phyloP scores from a whole-genome alignment of 1,140 invertebrate species.

The Lutraria rhynchaena region DNA sequence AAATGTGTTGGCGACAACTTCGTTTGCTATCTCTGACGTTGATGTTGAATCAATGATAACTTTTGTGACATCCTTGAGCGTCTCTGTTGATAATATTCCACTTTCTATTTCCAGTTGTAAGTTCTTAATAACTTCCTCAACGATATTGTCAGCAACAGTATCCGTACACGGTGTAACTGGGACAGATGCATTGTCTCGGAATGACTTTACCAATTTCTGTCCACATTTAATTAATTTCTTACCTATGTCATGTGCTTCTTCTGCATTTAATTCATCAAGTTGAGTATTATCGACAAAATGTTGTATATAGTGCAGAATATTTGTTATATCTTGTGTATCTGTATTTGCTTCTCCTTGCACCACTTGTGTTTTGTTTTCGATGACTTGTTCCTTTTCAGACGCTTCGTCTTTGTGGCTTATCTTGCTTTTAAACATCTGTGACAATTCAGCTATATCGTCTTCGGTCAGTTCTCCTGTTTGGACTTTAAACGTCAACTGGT shows the following conservation, averaged over 20 bases:
- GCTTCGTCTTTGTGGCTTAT: no score
- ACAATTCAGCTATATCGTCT: conserved; percentile 28
- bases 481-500: conserved; percentile 26
- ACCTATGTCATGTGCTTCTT: conserved; percentile 15
- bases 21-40: conserved; percentile 25
- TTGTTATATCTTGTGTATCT: neutral
- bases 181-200: no score
- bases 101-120: conserved; percentile 48
- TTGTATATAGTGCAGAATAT: conserved; percentile 7
- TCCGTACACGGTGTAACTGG: conserved; percentile 29
- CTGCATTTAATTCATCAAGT: neutral
- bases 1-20: conserved; percentile 7
- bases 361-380: neutral
- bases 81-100: conserved; percentile 33
- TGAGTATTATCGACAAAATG: conserved; percentile 22
- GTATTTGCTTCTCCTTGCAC: neutral
- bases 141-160: conserved; percentile 6
- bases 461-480: conserved; percentile 33
- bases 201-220: neutral
- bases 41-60: conserved; percentile 46
- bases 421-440: neutral
- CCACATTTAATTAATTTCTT: conserved; percentile 39
- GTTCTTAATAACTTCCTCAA: conserved; percentile 43
- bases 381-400: neutral
- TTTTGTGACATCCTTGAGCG: conserved; percentile 47